Base-by-base conservation (phyloP, 1,140 invertebrate genomes). In the Dysdera silvatica region DNA sequence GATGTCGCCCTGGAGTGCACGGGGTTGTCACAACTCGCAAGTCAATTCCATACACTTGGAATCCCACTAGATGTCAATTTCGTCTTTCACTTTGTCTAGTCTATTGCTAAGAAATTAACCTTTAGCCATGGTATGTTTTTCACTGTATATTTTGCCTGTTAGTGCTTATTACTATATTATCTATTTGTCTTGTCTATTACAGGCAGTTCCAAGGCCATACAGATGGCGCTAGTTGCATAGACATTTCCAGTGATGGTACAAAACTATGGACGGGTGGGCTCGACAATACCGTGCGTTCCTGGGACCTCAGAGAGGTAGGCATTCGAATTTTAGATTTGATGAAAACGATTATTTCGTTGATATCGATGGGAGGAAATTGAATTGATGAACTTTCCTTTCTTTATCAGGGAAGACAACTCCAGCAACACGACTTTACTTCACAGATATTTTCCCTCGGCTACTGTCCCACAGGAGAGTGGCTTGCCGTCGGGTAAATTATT, bases 381-480 rank as follows among this genome's bases (percentile, higher is more conserved):
- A 41, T 18, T 41, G 45, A 20, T 23, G 16, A 7, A 4, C 20
- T 10, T 31, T 1, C 51, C 40, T 56, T 45, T 45, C 61, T 16
- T 64, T 70, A 69, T 12, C 68, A 77, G 78, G 92, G 92, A 35
- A 79, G 90, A 49, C 92, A 97, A 76, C 77, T 98, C 32, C 89
- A 96, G 74, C 93, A 97, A 74, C 90, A 96, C 77, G 93, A 97
- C 74, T 97, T 98, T 75, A 87, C 83, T 71, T 91, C 88, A 65
- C 93, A 98, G 81, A 92, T 95, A 70, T 94, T 99, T 80, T 98
- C 95, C 26, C 80, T 99, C 24, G 95, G 95, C 33, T 98, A 96
- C 76, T 98, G 94, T 79, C 95, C 95, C 3, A 93, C 90, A 35
- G 94, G 94, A 0, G 94, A 98, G 66, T 99, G 94, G 94, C 80